Evolutionary conservation across 2,113 vertebrate species (phyloP).

Genomic region (Dicerorhinus sumatrensis): DNA sequence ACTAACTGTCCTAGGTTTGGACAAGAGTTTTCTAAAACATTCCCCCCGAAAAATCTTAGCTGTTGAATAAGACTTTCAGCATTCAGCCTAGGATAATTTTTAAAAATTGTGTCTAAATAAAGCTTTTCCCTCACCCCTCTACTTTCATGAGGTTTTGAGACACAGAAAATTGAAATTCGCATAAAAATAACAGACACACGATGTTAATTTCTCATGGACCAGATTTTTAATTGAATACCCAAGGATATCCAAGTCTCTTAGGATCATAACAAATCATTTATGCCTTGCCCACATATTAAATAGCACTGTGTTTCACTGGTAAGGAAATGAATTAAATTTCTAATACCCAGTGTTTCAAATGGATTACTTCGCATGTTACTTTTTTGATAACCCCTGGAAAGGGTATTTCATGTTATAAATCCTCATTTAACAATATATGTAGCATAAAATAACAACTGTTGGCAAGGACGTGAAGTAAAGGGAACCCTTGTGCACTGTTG

Average conservation of each 20-base stretch:
- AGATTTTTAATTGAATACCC: constrained; percentile 33
- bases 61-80: background rate
- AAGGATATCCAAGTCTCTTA: background rate
- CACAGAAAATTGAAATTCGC: constrained; percentile 5
- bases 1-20: constrained; percentile 1
- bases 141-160: background rate
- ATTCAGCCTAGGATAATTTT: background rate
- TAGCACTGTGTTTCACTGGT: background rate
- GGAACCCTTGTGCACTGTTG: background rate
- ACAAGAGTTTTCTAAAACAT: constrained; percentile 51
- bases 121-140: background rate
- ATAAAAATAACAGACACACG: background rate
- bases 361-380: background rate
- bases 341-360: background rate
- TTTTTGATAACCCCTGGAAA: background rate
- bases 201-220: background rate
- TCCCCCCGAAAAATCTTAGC: background rate
- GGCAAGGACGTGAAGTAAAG: background rate
- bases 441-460: background rate
- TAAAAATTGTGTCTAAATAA: background rate
- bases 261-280: background rate
- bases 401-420: background rate
- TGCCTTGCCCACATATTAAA: background rate
- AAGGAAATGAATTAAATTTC: background rate
- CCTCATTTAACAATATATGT: background rate